Base-by-base conservation (phyloP, 2,113 vertebrate species). In the Cettia cetti region DNA sequence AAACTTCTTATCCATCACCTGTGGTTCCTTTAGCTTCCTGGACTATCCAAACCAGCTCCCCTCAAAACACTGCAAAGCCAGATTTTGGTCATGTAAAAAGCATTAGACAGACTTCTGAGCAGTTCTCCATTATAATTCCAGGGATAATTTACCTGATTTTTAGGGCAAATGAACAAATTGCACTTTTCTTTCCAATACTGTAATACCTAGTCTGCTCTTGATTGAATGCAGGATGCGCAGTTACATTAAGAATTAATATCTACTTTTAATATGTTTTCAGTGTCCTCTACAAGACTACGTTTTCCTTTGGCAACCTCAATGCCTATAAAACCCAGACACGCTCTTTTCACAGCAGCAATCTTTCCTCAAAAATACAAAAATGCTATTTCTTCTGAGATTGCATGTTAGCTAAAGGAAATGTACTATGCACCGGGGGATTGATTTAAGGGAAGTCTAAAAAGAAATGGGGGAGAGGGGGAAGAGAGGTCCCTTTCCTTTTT, bases 191-290 rank as follows among this genome's bases (percentile, higher is more conserved):
- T 91, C 64, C 82, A 66, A 24, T 42, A 13, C 45, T 45, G 35
- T 53, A 78, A 47, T 21, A 70, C 45, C 86, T 53, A 39, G 57
- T 53, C 72, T 89, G 71, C 47, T 86, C 71, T 76, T 90, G 78
- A 93, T n/a, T 77, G 78, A 91, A 89, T 77, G 54, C 70, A 88
- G 82, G 30, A 85, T 91, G 54, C 0, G 0, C 39, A 70, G 66
- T 59, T 90, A 42, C 71, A 90, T 93, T 90, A 96, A 91, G 85
- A 92, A 94, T 80, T 80, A 92, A 88, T 88, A 92, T n/a, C 49
- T 60, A 85, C 35, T 82, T 91, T 94, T 90, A 90, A 90, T 92
- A 74, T 30, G 19, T 86, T 95, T 95, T 80, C 91, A 92, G 84
- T 53, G 59, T 50, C 66, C 39, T 94, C 59, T 28, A 47, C 35